Evolutionary conservation across 2,113 vertebrate genomes (phyloP), one percentile per base, ranked within the genome.

Genomic region (Lagopus muta): DNA sequence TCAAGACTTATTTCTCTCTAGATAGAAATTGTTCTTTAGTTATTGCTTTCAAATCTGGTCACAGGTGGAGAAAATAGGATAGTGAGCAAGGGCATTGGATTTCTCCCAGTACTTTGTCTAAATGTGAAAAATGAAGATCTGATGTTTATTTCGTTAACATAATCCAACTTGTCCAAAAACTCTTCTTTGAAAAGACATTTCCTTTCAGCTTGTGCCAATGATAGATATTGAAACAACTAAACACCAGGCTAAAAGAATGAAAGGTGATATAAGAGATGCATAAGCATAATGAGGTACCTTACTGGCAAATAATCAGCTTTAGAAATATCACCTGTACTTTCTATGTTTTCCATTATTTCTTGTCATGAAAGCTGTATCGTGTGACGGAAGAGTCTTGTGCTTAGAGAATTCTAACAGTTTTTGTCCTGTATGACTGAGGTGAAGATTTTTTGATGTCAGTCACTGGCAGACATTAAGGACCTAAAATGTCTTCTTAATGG

Each of bases 201-300:
- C 32, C 66, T 93, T 95, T 88, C 81, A 69, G 43, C 27, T 92
- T 67, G 58, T 87, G 78, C 48, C 69, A 72, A 36, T 73, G 72
- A 69, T 55, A 60, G 48, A 50, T 50, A 50, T 9, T 2, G 19
- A 67, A 91, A 61, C 65, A 55, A 50, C 27, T 47, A 57, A 86
- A 22, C 13, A 38, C 10, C 19, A 24, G 72, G 19, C 14, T 50
- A 47, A 67, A 47, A 52, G 65, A 79, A 28, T 1, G 30, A 78
- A n/a, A 89, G 64, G 40, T 61, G 40, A 34, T n/a, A 17, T 43
- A 57, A 25, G 32, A 54, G 25, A 54, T 27, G 15, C n/a, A 38
- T 55, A 76, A 88, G 32, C 34, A 58, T 32, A n/a, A 25, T 8
- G 58, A 69, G 52, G 57, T 27, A 17, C 78, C 78, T 67, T 61